Percentiles rank a stretch among this genome's conserved stretches.
Conservation (phyloP, 2,888 invertebrate species). For the Anodontia alba region DNA sequence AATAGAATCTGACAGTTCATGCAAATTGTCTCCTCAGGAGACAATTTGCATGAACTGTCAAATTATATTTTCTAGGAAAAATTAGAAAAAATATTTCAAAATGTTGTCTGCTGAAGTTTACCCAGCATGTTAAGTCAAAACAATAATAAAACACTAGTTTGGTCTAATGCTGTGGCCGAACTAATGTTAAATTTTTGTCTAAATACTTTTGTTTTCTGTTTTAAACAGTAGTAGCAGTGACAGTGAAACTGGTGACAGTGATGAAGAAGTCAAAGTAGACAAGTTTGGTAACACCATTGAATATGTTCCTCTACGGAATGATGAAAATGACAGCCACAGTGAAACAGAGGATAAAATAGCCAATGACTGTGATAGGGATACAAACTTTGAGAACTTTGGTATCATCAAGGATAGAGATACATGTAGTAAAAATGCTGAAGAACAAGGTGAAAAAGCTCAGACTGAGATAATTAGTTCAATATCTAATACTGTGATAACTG, state of each 20-base stretch:
- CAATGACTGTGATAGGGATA: background rate
- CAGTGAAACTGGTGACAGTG: slow-evolving; percentile 6
- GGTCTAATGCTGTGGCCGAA: too few species aligned
- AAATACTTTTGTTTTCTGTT: too few species aligned
- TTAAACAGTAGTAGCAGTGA: slow-evolving; percentile 35
- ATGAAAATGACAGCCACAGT: background rate
- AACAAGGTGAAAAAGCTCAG: background rate
- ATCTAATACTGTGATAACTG: background rate
- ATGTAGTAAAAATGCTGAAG: background rate
- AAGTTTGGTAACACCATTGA: slow-evolving; percentile 57
- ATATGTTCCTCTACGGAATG: background rate
- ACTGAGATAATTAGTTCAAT: background rate
- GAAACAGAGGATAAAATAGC: background rate
- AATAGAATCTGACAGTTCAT: too few species aligned
- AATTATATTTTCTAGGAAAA: too few species aligned
- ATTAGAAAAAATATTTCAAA: too few species aligned
- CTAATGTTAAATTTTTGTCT: too few species aligned
- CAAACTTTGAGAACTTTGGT: background rate
- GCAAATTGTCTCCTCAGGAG: too few species aligned
- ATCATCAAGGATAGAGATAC: background rate
- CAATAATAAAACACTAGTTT: too few species aligned
- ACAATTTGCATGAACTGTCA: too few species aligned
- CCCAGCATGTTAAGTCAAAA: too few species aligned
- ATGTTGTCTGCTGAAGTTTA: too few species aligned
- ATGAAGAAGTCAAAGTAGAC: slow-evolving; percentile 46